Conservation (phyloP, 2,797 vertebrate species). For the Tinamus major region DNA sequence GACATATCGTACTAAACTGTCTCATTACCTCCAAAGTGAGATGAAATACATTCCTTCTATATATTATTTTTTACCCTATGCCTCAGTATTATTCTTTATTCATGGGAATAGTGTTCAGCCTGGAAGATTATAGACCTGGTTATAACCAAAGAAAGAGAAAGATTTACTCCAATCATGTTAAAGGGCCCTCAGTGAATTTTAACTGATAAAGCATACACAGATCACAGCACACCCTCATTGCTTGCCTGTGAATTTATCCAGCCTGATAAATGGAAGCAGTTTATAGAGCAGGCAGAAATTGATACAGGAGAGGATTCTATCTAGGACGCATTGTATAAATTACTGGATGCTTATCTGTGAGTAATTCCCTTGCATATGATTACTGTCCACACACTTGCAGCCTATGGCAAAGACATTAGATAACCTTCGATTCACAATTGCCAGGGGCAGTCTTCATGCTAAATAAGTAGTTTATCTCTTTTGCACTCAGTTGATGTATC, state of each 20-base stretch:
- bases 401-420: conserved; percentile 36
- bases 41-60: conserved; percentile 50
- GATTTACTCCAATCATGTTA: conserved; percentile 53
- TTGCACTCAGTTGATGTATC: conserved; percentile 29
- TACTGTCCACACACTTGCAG: conserved; percentile 32
- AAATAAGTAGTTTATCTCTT: conserved; percentile 57
- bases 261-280: conserved; percentile 58
- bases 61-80: conserved; percentile 31
- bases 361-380: conserved; percentile 46
- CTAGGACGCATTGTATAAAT: conserved; percentile 32
- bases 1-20: conserved; percentile 73
- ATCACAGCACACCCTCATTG: conserved; percentile 27
- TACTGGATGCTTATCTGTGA: conserved; percentile 34
- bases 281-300: conserved; percentile 53
- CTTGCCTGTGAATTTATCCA: conserved; percentile 1
- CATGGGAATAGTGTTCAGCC: conserved; percentile 25
- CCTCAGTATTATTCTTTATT: conserved; percentile 63
- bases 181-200: conserved; percentile 52
- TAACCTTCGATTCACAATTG: conserved; percentile 59
- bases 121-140: conserved; percentile 62
- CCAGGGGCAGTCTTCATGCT: conserved; percentile 4
- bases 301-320: conserved; percentile 25
- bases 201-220: conserved; percentile 50
- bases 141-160: conserved; percentile 68
- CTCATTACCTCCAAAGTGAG: conserved; percentile 74